A percentile compares a stretch with the other conserved stretches of the same genome.
Conservation (phyloP, 2,888 invertebrate genomes). For the Tetragnatha montana region DNA sequence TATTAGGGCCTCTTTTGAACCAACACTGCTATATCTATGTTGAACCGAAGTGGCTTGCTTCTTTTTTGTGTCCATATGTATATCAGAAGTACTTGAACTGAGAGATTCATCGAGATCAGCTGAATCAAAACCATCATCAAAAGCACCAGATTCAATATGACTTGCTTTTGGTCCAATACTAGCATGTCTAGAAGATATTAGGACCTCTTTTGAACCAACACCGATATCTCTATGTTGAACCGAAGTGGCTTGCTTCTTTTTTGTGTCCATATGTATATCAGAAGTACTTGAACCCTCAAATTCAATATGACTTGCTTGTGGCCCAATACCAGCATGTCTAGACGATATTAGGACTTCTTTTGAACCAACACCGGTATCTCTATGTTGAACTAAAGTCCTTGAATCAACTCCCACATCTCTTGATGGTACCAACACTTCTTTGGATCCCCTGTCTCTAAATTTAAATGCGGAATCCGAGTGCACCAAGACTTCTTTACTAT, state of each 20-base stretch:
- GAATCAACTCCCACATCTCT: not conserved
- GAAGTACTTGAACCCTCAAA: slow-evolving; percentile 14
- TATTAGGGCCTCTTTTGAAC: slow-evolving; percentile 1
- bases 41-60: not conserved
- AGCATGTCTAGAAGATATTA: not conserved
- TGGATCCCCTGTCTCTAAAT: no score
- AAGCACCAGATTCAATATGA: slow-evolving; percentile 1
- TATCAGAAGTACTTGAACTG: slow-evolving; percentile 20
- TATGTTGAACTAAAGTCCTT: not conserved
- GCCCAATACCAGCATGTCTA: no score
- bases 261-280: not conserved
- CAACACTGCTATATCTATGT: not conserved
- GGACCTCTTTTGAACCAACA: not conserved
- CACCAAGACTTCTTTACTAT: not conserved
- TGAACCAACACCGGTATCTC: not conserved
- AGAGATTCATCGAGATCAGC: not conserved
- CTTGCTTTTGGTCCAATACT: no score
- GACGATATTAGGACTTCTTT: not conserved
- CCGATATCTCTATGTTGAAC: not conserved
- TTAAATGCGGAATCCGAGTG: no score
- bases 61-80: not conserved
- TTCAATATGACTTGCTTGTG: no score
- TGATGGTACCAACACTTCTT: not conserved
- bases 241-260: not conserved
- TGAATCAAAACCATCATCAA: not conserved